Conservation (phyloP, 2,797 vertebrate species). For the Liparis tanakae region DNA sequence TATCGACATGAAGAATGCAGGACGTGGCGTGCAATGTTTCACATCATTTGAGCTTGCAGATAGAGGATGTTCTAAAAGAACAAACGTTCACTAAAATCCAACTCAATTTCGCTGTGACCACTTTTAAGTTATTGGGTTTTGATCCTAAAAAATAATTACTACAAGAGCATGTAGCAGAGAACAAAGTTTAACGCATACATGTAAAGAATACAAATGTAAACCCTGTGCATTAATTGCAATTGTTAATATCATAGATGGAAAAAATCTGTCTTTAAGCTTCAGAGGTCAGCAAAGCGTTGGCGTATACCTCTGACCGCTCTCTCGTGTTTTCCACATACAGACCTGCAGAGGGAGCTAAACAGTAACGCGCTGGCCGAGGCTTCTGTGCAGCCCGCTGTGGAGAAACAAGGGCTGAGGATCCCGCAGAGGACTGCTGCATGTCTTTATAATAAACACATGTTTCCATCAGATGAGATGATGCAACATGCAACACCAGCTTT, state of each 20-base stretch:
- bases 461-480: constrained; percentile 34
- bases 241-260: not conserved
- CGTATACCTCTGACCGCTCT: constrained; percentile 25
- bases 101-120: not conserved
- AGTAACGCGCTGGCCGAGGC: constrained; percentile 57
- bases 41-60: not conserved
- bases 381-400: constrained; percentile 83
- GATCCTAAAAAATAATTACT: not conserved
- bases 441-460: constrained; percentile 56
- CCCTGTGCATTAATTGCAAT: not conserved
- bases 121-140: not conserved
- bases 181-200: not conserved
- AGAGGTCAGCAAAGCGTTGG: not conserved
- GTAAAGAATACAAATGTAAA: not conserved
- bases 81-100: not conserved
- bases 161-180: too few species aligned
- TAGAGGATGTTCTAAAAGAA: not conserved
- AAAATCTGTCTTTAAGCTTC: not conserved
- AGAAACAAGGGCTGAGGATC: constrained; percentile 74
- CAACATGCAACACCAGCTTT: constrained; percentile 15
- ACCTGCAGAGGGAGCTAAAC: constrained; percentile 70
- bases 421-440: constrained; percentile 80
- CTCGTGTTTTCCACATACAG: constrained; percentile 56
- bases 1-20: too few species aligned
- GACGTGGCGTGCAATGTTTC: not conserved